These are phyloP conservation scores for Antheraea yamamai DNA, from an alignment of 2,888 invertebrate species.

Conservation along the genomic window DNA sequence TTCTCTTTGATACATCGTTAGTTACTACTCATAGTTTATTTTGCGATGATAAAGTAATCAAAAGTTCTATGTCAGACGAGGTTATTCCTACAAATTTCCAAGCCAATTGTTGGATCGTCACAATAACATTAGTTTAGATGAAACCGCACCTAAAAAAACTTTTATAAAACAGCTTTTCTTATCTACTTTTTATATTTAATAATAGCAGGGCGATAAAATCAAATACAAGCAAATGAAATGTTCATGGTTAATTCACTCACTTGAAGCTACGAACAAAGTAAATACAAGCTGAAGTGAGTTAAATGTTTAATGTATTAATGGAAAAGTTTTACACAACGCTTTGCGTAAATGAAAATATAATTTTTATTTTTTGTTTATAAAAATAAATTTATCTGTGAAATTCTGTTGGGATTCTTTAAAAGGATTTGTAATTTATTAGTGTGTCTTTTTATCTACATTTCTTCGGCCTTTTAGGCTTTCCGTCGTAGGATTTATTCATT, in stretches of 20 bases:
- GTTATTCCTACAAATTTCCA: constrained; percentile 13
- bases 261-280: constrained; percentile 22
- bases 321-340: constrained; percentile 16
- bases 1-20: neutral
- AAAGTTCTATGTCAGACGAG: neutral
- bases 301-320: constrained; percentile 16
- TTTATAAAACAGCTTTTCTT: constrained; percentile 9
- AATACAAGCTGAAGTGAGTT: constrained; percentile 15
- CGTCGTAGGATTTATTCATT: neutral
- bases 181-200: constrained; percentile 5
- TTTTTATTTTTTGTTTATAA: neutral
- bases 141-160: neutral
- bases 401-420: neutral
- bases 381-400: neutral
- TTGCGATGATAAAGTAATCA: neutral
- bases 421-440: constrained; percentile 3
- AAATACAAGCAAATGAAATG: constrained; percentile 14
- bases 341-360: constrained; percentile 12
- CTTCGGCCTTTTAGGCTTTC: neutral
- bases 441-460: neutral
- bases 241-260: constrained; percentile 24
- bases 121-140: neutral
- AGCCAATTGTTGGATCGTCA: neutral
- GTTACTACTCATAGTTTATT: neutral
- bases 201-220: constrained; percentile 7